Evolutionary conservation across 2,113 vertebrate genomes (phyloP).

Genomic region (Rutilus rutilus): DNA sequence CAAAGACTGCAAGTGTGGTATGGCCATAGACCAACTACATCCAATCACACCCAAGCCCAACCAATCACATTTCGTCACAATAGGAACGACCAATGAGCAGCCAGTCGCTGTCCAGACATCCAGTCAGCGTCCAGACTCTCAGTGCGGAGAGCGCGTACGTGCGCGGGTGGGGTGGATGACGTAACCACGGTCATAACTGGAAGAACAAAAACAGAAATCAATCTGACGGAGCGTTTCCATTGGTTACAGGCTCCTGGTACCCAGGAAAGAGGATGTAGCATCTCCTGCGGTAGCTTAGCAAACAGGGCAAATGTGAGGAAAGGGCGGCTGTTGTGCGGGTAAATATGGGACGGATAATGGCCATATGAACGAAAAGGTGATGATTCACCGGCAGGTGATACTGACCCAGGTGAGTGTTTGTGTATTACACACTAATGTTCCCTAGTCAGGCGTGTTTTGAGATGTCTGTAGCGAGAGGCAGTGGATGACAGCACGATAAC

Average conservation of each 20-base stretch:
- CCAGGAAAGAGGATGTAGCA: conserved; percentile 55
- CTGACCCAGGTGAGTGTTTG: conserved; percentile 60
- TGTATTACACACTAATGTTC: background rate
- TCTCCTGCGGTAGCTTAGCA: conserved; percentile 43
- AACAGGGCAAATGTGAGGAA: conserved; percentile 34
- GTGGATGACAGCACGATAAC: background rate
- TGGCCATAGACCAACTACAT: background rate
- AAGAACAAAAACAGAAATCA: background rate
- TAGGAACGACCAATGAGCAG: background rate
- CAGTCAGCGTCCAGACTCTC: background rate
- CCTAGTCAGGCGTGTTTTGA: background rate
- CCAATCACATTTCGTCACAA: background rate
- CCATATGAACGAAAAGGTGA: conserved; percentile 46
- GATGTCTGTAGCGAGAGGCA: background rate
- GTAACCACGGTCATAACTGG: conserved; percentile 32
- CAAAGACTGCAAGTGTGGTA: too few relatives aligned
- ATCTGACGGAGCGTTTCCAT: conserved; percentile 46
- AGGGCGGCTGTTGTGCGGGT: conserved; percentile 29
- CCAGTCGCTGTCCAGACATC: background rate
- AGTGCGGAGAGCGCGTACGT: background rate
- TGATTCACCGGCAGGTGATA: conserved; percentile 66
- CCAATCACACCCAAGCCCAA: background rate
- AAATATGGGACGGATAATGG: conserved; percentile 40
- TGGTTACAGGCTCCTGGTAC: conserved; percentile 59
- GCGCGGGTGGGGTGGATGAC: conserved; percentile 27